Conservation (phyloP, 2,888 invertebrate genomes). For the Caradrina kadenii region DNA sequence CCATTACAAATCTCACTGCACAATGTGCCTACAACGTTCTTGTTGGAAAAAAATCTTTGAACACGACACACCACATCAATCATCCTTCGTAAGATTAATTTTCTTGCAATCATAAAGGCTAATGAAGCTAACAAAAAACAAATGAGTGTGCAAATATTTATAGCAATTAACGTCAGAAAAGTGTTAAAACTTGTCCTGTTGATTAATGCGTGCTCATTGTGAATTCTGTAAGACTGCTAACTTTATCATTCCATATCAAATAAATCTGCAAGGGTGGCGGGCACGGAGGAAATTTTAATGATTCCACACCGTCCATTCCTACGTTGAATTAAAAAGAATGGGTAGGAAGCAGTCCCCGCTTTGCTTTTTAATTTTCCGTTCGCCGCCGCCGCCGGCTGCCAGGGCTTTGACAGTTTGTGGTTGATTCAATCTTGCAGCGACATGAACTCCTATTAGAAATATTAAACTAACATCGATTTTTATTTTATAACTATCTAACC, state of each 20-base stretch:
- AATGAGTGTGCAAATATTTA: conserved; percentile 69
- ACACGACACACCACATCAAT: conserved; percentile 59
- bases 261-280: conserved; percentile 76
- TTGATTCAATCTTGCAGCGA: conserved; percentile 73
- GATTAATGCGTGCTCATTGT: conserved; percentile 64
- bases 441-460: conserved; percentile 64
- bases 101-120: conserved; percentile 68
- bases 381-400: conserved; percentile 79
- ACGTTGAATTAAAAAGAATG: conserved; percentile 87
- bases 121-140: conserved; percentile 69
- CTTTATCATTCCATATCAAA: conserved; percentile 74
- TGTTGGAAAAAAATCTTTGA: conserved; percentile 45
- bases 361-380: conserved; percentile 89
- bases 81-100: conserved; percentile 67
- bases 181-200: conserved; percentile 55
- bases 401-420: conserved; percentile 77
- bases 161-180: conserved; percentile 67
- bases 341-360: conserved; percentile 81
- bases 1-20: conserved; percentile 6
- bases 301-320: conserved; percentile 78
- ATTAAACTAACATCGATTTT: conserved; percentile 53
- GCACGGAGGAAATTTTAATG: conserved; percentile 85
- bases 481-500: conserved; percentile 4
- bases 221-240: conserved; percentile 72
- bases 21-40: conserved; percentile 26